These are phyloP conservation scores for Frankliniella fusca DNA, from an alignment of 2,888 invertebrate genomes.

Conservation along the genomic window DNA sequence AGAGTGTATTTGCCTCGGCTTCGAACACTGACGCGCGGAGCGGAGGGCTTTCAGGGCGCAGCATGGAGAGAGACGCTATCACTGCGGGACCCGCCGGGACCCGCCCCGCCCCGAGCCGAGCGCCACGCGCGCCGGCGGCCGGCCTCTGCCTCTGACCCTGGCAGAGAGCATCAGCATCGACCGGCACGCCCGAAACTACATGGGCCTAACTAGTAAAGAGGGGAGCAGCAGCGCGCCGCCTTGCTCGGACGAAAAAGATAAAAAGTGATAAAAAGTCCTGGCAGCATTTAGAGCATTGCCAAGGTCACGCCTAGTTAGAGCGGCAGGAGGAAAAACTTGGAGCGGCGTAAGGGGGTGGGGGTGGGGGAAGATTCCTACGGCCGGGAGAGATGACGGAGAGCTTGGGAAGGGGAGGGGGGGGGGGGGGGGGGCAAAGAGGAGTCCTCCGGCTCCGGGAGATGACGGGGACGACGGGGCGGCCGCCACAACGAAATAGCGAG, in stretches of 20 bases:
- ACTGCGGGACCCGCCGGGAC: not conserved
- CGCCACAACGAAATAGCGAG: no score
- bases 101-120: not conserved
- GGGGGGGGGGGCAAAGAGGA: no score
- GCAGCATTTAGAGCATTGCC: not conserved
- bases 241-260: not conserved
- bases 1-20: no score
- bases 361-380: no score
- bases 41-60: not conserved
- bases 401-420: no score
- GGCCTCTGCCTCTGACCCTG: not conserved
- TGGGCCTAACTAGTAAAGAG: no score
- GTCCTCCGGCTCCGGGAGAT: no score
- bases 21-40: no score
- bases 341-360: no score
- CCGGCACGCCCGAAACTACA: not conserved
- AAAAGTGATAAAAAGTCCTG: not conserved
- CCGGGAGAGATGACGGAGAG: no score
- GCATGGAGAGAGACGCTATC: not conserved
- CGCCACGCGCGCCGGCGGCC: not conserved
- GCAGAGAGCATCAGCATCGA: not conserved
- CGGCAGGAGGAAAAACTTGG: no score
- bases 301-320: not conserved
- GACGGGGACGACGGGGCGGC: no score
- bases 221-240: not conserved